Evolutionary conservation across 1,140 invertebrate species (phyloP).

Genomic region (Oryctes rhinoceros): DNA sequence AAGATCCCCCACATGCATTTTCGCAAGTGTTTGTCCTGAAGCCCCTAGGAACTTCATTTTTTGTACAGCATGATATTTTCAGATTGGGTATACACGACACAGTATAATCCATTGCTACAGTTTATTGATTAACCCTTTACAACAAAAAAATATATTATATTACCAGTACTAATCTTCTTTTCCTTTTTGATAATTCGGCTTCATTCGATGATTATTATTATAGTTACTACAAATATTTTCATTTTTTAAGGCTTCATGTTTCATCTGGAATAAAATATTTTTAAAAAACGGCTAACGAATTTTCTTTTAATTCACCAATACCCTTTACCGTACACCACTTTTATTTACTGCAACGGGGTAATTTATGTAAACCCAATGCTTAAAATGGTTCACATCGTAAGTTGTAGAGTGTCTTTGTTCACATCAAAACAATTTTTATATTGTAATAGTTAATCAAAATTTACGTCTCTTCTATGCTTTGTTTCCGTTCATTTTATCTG

Average conservation of each 20-base stretch:
- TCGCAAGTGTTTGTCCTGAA: slow-evolving; percentile 91
- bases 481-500: too few relatives aligned
- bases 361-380: too few relatives aligned
- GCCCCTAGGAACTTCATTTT: slow-evolving; percentile 83
- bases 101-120: slow-evolving; percentile 64
- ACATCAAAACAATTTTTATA: too few relatives aligned
- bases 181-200: slow-evolving; percentile 24
- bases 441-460: too few relatives aligned
- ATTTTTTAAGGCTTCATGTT: slow-evolving; percentile 48
- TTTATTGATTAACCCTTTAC: slow-evolving; percentile 44
- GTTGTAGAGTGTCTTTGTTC: too few relatives aligned
- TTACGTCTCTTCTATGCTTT: too few relatives aligned
- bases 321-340: too few relatives aligned
- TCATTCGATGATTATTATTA: slow-evolving; percentile 33
- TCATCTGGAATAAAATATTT: slow-evolving; percentile 50
- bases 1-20: slow-evolving; percentile 91
- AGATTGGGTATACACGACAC: slow-evolving; percentile 88
- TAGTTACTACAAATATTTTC: slow-evolving; percentile 12
- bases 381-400: too few relatives aligned
- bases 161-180: slow-evolving; percentile 24
- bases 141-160: slow-evolving; percentile 36
- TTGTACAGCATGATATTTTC: slow-evolving; percentile 93
- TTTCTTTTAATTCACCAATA: not conserved
- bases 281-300: slow-evolving; percentile 40
- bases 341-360: too few relatives aligned